Evolutionary conservation across 2,113 vertebrate species (phyloP), one percentile per base, ranked within the genome.

Genomic region (Leptocoma aspasia): DNA sequence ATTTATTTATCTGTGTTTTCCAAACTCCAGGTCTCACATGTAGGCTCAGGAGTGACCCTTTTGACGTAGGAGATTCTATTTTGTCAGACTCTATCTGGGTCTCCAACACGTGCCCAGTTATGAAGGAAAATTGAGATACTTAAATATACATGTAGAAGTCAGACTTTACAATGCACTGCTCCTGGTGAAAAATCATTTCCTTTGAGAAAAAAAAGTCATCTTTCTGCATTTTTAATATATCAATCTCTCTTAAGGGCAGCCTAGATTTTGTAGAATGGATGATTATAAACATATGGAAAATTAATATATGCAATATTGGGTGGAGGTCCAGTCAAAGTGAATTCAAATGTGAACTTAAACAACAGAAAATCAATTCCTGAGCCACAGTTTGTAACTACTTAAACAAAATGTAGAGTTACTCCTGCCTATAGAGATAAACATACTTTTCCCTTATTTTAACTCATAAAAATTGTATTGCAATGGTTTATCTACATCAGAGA

Each of bases 81-180:
- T 72, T 81, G 18, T 44, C 26, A 33, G 5, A 31, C 11, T 66
- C 39, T 71, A 31, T 89, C 42, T 86, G 69, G 6, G 2, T 83
- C 3, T 42, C 22, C 26, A 79, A 22, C 35, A 27, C 0, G 0
- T 64, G 18, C 15, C 42, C 26, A 30, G 11, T 10, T 57, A 26
- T 3, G 6, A 39, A 78, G 39, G 59, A 77, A 89, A 70, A 19
- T 2, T 20, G 9, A 2, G 7, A 15, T 45, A 35, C 15, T 49
- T 76, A 69, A 54, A 28, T 16, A 20, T 3, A 41, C 6, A 11
- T 27, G 42, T 42, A 53, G 31, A 84, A 63, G 2, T 44, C 30
- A 30, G 23, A 35, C 8, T 82, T 63, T 50, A 26, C 0, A 3
- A 35, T 49, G 13, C 10, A 6, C 9, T n/a, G 18, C 6, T 78